A percentile compares a stretch with the other conserved stretches of the same genome.
Conservation (phyloP, 2,797 vertebrate species). For the Gobionotothen gibberifrons region DNA sequence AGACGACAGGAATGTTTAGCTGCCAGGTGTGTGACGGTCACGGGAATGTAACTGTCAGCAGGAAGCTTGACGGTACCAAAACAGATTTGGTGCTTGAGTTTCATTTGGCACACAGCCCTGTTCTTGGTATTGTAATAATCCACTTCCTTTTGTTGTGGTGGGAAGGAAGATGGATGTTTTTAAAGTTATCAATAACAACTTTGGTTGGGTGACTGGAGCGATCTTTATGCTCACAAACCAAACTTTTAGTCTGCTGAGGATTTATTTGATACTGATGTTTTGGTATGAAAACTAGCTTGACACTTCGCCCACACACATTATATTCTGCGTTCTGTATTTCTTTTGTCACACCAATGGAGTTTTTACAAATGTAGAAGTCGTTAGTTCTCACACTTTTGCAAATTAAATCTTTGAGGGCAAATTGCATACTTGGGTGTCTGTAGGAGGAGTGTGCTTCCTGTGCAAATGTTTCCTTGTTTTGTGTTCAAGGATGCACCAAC, state of each 20-base stretch:
- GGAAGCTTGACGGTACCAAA: neutral
- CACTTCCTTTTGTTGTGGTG: conserved; percentile 1
- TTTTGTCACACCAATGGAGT: too few relatives aligned
- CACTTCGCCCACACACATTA: too few relatives aligned
- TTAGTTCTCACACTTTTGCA: too few relatives aligned
- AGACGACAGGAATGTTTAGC: neutral
- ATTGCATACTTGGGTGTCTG: too few relatives aligned
- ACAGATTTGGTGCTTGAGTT: neutral
- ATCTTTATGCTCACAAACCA: too few relatives aligned
- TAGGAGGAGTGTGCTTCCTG: neutral
- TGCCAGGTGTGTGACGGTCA: conserved; percentile 19
- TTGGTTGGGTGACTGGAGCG: too few relatives aligned
- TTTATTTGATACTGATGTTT: too few relatives aligned
- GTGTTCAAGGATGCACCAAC: neutral
- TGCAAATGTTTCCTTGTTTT: conserved; percentile 6
- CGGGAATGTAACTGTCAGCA: neutral
- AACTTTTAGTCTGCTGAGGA: too few relatives aligned
- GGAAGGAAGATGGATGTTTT: neutral
- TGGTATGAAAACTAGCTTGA: too few relatives aligned
- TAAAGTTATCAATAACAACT: neutral
- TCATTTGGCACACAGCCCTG: neutral
- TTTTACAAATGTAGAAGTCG: too few relatives aligned
- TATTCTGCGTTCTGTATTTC: too few relatives aligned
- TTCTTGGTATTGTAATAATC: neutral
- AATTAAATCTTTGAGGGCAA: too few relatives aligned